Percentiles rank a stretch among this genome's conserved stretches.
phyloP scores from a whole-genome alignment of 2,888 invertebrate genomes.

The Dione vanillae region DNA sequence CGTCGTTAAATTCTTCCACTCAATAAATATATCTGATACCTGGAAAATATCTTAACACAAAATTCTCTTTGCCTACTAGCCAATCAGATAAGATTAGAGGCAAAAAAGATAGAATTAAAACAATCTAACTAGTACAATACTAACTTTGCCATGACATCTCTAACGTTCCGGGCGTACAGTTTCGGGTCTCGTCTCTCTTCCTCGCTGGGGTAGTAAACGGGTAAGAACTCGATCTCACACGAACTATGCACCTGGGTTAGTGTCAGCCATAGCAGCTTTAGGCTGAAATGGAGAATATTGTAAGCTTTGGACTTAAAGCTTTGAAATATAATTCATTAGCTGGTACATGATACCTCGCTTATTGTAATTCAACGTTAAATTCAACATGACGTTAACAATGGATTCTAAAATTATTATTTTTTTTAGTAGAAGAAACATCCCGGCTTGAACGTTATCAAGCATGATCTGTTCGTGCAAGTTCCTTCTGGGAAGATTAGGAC shows the following conservation, averaged over 20 bases:
- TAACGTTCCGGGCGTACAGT: constrained; percentile 94
- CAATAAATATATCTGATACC: too few species aligned
- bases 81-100: too few species aligned
- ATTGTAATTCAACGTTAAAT: too few species aligned
- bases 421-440: constrained; percentile 98
- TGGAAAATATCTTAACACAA: too few species aligned
- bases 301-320: too few species aligned
- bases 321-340: too few species aligned
- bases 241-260: constrained; percentile 94
- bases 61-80: too few species aligned
- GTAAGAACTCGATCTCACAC: constrained; percentile 96
- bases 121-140: not conserved
- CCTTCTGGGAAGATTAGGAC: constrained; percentile 98
- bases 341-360: too few species aligned
- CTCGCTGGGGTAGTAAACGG: constrained; percentile 94
- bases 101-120: too few species aligned
- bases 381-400: too few species aligned
- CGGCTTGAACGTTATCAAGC: constrained; percentile 94
- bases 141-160: constrained; percentile 95
- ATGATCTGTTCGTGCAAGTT: constrained; percentile 97
- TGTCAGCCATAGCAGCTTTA: constrained; percentile 94
- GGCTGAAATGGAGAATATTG: constrained; percentile 73
- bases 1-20: too few species aligned
- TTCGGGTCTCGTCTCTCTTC: constrained; percentile 94
- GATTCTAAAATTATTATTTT: too few species aligned